Conservation (phyloP, 2,797 vertebrate genomes). For the Thaleichthys pacificus region DNA sequence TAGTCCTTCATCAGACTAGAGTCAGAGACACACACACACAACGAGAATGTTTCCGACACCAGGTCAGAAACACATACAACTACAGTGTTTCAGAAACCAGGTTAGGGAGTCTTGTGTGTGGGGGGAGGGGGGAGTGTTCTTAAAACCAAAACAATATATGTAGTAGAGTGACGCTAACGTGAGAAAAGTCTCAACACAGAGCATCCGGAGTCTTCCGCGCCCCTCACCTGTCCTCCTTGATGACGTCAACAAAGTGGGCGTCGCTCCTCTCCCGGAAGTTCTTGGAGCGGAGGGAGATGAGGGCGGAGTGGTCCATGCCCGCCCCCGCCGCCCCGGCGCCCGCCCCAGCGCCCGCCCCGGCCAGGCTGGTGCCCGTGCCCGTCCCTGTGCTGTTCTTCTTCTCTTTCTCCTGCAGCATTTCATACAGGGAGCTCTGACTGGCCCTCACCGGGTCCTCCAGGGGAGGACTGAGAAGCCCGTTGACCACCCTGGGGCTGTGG, state of each 20-base stretch:
- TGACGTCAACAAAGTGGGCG: slow-evolving; percentile 95
- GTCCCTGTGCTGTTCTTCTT: slow-evolving; percentile 83
- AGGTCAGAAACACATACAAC: not conserved
- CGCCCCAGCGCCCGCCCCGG: slow-evolving; percentile 57
- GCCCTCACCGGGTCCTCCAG: slow-evolving; percentile 85
- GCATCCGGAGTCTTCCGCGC: not conserved
- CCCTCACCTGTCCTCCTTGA: slow-evolving; percentile 94
- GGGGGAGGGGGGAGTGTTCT: no score
- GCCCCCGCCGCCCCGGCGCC: slow-evolving; percentile 33
- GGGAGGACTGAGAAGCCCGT: slow-evolving; percentile 88
- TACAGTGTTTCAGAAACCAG: no score
- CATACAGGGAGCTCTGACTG: slow-evolving; percentile 91
- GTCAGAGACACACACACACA: not conserved
- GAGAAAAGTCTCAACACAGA: no score
- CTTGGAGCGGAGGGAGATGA: slow-evolving; percentile 91
- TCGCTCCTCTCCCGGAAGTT: slow-evolving; percentile 94
- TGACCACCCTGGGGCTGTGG: slow-evolving; percentile 81
- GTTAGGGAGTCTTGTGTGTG: no score
- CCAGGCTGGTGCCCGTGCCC: slow-evolving; percentile 64
- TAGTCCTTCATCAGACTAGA: slow-evolving; percentile 96
- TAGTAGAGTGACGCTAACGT: no score
- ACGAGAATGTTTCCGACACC: not conserved
- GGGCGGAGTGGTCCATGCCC: slow-evolving; percentile 83
- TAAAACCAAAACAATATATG: no score
- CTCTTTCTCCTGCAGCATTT: slow-evolving; percentile 90